These are phyloP conservation scores for Prietella phreatophila DNA, from an alignment of 2,113 vertebrate species.

Conservation along the genomic window DNA sequence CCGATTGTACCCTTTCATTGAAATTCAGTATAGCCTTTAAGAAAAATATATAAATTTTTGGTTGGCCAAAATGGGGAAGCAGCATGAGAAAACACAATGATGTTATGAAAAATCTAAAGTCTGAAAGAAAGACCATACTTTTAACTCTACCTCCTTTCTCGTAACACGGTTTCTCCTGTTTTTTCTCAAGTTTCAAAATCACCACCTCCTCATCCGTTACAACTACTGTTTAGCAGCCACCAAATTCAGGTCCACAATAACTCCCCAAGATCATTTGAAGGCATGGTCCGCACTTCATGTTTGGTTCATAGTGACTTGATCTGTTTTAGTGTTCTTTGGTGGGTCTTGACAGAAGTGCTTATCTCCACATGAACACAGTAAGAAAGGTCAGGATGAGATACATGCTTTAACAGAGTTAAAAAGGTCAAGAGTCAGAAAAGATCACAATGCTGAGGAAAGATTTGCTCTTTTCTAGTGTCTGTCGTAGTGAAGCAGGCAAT, in stretches of 20 bases:
- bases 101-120: background rate
- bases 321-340: background rate
- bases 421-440: slow-evolving; percentile 35
- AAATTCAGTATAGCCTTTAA: background rate
- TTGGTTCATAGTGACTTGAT: background rate
- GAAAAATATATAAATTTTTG: background rate
- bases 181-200: background rate
- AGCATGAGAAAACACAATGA: background rate
- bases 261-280: background rate
- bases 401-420: slow-evolving; percentile 24
- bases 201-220: background rate
- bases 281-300: background rate
- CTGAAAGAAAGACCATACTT: background rate
- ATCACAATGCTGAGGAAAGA: slow-evolving; percentile 11
- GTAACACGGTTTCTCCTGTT: background rate
- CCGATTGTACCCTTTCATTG: background rate
- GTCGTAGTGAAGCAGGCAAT: background rate
- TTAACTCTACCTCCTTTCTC: background rate
- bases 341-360: slow-evolving; percentile 1
- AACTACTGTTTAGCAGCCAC: background rate
- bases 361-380: slow-evolving; percentile 7
- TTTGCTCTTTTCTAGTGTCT: slow-evolving; percentile 17
- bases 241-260: background rate
- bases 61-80: background rate
- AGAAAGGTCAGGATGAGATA: slow-evolving; percentile 34